Evolutionary conservation across 2,888 invertebrate genomes (phyloP).

Genomic region (Pasiphila rectangulata): DNA sequence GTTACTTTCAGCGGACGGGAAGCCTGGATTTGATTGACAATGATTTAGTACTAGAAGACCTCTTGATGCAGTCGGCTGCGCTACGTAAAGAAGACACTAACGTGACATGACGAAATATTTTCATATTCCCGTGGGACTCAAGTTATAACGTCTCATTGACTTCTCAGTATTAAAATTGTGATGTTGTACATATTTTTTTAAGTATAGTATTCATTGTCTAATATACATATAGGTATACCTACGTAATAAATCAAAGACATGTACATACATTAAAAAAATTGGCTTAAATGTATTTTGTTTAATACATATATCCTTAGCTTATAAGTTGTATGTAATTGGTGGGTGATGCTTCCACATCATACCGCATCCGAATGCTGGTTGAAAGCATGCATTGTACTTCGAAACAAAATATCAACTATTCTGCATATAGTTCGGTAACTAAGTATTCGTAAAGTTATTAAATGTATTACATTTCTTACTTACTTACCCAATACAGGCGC

Average conservation of each 20-base stretch:
- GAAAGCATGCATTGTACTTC: no score
- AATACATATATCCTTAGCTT: no score
- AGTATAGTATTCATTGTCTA: slow-evolving; percentile 41
- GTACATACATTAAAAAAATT: slow-evolving; percentile 11
- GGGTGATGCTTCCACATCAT: no score
- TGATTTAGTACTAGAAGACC: slow-evolving; percentile 66
- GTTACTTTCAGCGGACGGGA: slow-evolving; percentile 58
- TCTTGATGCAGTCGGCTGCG: slow-evolving; percentile 60
- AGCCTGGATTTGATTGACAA: slow-evolving; percentile 68
- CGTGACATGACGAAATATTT: slow-evolving; percentile 62
- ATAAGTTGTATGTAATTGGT: no score
- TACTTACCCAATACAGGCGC: no score
- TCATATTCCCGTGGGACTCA: slow-evolving; percentile 60
- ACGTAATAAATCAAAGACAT: slow-evolving; percentile 28
- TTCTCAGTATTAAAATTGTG: slow-evolving; percentile 71
- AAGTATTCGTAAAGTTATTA: no score
- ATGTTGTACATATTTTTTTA: slow-evolving; percentile 44
- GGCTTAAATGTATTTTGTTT: no score
- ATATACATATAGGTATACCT: slow-evolving; percentile 19
- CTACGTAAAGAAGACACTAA: slow-evolving; percentile 50
- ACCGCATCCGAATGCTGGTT: no score
- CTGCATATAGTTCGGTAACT: no score
- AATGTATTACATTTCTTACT: no score
- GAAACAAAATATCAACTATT: no score
- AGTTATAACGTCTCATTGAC: slow-evolving; percentile 39